Percentiles rank a stretch among this genome's conserved stretches.
Conservation (phyloP, 2,113 vertebrate genomes). For the Apaloderma vittatum region DNA sequence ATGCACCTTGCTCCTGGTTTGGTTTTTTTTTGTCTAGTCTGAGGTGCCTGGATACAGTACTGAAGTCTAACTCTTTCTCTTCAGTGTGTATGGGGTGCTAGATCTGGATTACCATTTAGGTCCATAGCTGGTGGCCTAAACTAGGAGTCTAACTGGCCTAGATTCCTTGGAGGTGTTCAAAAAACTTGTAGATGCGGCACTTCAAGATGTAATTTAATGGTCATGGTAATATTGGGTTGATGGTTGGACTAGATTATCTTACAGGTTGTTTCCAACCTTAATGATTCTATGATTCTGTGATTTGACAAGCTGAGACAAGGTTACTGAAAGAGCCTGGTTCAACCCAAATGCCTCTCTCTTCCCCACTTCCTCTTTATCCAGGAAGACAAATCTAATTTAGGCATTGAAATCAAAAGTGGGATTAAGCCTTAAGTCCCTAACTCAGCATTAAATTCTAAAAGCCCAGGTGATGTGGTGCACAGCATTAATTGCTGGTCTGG, state of each 20-base stretch:
- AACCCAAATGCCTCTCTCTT: neutral
- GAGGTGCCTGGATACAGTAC: neutral
- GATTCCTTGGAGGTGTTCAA: neutral
- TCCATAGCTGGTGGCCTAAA: neutral
- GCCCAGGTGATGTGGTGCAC: neutral
- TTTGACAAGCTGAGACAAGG: neutral
- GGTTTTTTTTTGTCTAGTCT: neutral
- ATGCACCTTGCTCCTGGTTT: neutral
- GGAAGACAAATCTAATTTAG: neutral
- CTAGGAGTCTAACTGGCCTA: neutral
- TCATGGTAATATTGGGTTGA: no score
- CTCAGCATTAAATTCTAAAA: neutral
- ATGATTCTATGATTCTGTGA: no score
- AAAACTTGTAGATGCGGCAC: no score
- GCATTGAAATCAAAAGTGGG: neutral
- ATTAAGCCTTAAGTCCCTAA: neutral
- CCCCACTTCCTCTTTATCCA: neutral
- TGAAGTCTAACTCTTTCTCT: neutral
- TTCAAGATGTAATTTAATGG: no score
- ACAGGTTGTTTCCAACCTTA: no score
- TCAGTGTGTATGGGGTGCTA: neutral
- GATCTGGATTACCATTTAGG: neutral
- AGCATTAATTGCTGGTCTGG: neutral
- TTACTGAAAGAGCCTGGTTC: neutral
- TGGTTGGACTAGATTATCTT: no score